Base-by-base conservation (phyloP, 2,113 vertebrate genomes). In the Gorsachius goisagi region DNA sequence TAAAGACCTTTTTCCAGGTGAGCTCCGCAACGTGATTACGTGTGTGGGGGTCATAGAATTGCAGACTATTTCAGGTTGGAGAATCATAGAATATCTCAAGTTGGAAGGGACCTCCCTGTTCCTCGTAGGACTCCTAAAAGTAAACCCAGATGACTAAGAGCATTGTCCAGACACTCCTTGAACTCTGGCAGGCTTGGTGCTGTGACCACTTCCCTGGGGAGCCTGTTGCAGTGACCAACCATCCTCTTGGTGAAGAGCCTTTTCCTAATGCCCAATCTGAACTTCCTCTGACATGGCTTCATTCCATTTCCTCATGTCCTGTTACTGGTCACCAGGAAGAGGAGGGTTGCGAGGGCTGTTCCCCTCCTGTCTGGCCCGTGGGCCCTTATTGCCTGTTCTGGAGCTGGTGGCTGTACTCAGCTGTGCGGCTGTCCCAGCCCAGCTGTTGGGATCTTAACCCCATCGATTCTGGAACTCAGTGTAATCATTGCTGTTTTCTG, bases 381-480 rank as follows among this genome's bases (percentile, higher is more conserved):
- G 44, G 37, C 27, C 41, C 11, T 19, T 3, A 1, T 13, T 39
- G 21, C 45, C 41, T 5, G 9, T 28, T 35, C 24, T 49, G 45
- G 49, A 35, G 74, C 35, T 41, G 60, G 44, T 21, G 2, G 15
- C 59, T 73, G 22, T 33, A 2, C 22, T 32, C 60, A 18, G 28
- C 12, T 4, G 0, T 39, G 50, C 0, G 1, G 33, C 33, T 47
- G 35, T 39, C 55, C 23, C n/a, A 55, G 59, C 53, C 90, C 44
- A 47, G 45, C 35, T 67, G 7, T 6, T 89, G 41, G 30, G 28
- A 22, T 66, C 18, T n/a, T 35, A 60, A 32, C 44, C 26, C 26
- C 15, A 14, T 44, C 5, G 0, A 0, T 60, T 64, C 16, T 94
- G 79, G 39, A 27, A 5, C 9, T 9, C 5, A 1, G 4, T 39